Percentiles rank a stretch among this genome's conserved stretches.
Conservation (phyloP, 2,113 vertebrate species). For the Camarhynchus parvulus region DNA sequence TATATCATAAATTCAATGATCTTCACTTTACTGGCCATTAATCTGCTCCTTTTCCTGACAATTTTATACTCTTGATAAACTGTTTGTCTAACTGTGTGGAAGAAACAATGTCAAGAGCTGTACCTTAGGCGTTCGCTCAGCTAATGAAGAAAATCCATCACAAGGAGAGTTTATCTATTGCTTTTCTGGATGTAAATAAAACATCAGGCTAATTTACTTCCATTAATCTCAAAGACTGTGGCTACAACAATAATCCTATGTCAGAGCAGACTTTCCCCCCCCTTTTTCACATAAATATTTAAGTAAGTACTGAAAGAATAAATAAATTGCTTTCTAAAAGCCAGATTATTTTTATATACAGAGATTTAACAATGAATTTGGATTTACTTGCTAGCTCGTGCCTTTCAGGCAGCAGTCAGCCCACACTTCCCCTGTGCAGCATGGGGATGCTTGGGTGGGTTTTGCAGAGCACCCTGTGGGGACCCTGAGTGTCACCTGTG, state of each 20-base stretch:
- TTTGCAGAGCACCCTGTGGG: neutral
- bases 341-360: constrained; percentile 33
- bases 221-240: constrained; percentile 43
- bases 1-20: constrained; percentile 37
- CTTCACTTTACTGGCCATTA: constrained; percentile 42
- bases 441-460: neutral
- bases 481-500: neutral
- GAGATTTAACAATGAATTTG: constrained; percentile 13
- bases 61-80: constrained; percentile 61
- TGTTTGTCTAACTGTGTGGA: constrained; percentile 38
- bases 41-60: constrained; percentile 49
- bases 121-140: neutral
- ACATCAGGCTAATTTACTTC: constrained; percentile 56
- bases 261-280: neutral
- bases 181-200: constrained; percentile 63
- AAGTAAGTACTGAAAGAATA: constrained; percentile 26
- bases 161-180: constrained; percentile 30
- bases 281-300: constrained; percentile 42
- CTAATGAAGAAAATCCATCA: constrained; percentile 73
- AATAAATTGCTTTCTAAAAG: constrained; percentile 61
- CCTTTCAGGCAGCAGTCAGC: neutral
- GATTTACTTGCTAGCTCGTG: neutral
- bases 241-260: neutral
- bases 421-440: accelerated
- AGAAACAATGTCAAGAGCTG: constrained; percentile 35